phyloP scores from a whole-genome alignment of 1,140 invertebrate genomes.

The Trypoxylus dichotomus region DNA sequence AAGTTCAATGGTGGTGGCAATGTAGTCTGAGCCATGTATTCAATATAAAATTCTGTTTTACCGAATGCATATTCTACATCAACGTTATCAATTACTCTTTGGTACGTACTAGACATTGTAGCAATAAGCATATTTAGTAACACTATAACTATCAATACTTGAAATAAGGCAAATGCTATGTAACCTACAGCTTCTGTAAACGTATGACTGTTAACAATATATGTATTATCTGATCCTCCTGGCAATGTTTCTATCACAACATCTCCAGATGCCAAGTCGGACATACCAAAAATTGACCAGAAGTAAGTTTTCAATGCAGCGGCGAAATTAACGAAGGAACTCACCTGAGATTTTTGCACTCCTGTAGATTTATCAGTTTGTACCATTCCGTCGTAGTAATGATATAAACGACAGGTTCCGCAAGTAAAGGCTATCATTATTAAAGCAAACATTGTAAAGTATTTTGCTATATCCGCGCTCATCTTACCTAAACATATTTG shows the following conservation, averaged over 20 bases:
- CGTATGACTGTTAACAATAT: constrained; percentile 58
- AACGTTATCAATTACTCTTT: constrained; percentile 64
- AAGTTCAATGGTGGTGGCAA: constrained; percentile 62
- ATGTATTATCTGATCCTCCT: constrained; percentile 53
- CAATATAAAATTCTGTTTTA: constrained; percentile 61
- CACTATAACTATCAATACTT: constrained; percentile 68
- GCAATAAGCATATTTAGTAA: constrained; percentile 78
- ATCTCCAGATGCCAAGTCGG: constrained; percentile 65
- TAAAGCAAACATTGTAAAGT: constrained; percentile 58
- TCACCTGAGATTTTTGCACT: constrained; percentile 49
- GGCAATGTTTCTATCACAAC: constrained; percentile 63
- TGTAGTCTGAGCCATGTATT: constrained; percentile 60
- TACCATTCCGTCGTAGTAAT: constrained; percentile 65
- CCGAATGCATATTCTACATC: constrained; percentile 64
- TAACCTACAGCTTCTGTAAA: constrained; percentile 66
- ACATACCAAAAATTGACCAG: constrained; percentile 76
- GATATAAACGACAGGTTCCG: constrained; percentile 57
- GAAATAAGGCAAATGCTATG: constrained; percentile 65
- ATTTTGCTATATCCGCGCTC: constrained; percentile 61
- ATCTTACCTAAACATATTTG: constrained; percentile 66
- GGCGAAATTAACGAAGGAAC: constrained; percentile 59
- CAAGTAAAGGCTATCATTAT: constrained; percentile 59
- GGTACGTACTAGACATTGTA: constrained; percentile 76
- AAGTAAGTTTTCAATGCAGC: constrained; percentile 72
- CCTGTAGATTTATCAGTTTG: constrained; percentile 56